Percentiles rank a stretch among this genome's conserved stretches.
phyloP scores from a whole-genome alignment of 2,888 invertebrate genomes.

The Meliscaeva auricollis region DNA sequence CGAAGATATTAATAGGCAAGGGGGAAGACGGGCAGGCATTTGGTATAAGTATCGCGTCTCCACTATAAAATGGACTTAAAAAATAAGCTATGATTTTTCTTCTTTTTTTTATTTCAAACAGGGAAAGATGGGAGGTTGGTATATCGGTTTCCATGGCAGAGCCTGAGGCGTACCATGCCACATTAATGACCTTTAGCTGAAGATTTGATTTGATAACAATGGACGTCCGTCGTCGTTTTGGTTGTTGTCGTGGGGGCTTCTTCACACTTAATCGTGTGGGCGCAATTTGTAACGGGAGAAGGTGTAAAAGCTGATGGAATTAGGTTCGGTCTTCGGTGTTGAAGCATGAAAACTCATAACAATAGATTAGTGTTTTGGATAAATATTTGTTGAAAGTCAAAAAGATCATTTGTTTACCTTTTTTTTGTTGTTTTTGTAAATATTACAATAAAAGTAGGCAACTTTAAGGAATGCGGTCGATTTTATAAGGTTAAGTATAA shows the following conservation, averaged over 20 bases:
- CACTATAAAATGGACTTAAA: conserved; percentile 42
- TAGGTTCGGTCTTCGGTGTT: conserved; percentile 2
- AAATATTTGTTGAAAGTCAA: conserved; percentile 44
- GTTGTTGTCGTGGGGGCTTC: neutral
- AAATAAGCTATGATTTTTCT: conserved; percentile 37
- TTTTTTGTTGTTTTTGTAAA: neutral
- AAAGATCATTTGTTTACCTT: neutral
- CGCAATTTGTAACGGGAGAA: conserved; percentile 52
- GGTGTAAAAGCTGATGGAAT: conserved; percentile 29
- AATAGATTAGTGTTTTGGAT: conserved; percentile 31
- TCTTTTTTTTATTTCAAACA: neutral
- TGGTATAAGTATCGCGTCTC: neutral
- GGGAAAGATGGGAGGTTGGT: conserved; percentile 24
- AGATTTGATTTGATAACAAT: conserved; percentile 56
- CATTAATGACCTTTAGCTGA: conserved; percentile 63
- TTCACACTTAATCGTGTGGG: conserved; percentile 41
- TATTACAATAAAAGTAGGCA: neutral
- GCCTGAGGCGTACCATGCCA: conserved; percentile 47
- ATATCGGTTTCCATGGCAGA: conserved; percentile 26
- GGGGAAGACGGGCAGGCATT: neutral
- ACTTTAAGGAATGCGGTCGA: neutral
- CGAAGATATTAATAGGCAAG: neutral
- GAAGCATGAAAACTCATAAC: neutral
- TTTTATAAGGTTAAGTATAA: neutral
- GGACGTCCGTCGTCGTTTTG: neutral